A percentile compares a stretch with the other conserved stretches of the same genome.
These are phyloP conservation scores for Plagodis pulveraria DNA, from an alignment of 2,888 invertebrate species.

Conservation along the genomic window DNA sequence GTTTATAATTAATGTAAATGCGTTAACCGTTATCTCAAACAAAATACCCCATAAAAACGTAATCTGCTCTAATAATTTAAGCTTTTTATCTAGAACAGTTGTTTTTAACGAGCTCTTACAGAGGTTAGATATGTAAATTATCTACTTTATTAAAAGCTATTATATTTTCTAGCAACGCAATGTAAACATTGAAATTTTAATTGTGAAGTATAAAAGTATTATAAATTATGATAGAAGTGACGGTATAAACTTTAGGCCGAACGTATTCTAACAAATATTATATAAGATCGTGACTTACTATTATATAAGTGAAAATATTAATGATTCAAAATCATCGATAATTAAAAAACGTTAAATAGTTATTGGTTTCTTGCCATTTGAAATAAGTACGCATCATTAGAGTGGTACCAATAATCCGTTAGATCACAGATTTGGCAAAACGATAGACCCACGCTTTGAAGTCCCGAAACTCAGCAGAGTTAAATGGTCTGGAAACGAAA, in stretches of 20 bases:
- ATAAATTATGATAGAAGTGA: no score
- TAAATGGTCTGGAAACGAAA: constrained; percentile 53
- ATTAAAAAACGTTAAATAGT: constrained; percentile 3
- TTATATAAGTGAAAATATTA: no score
- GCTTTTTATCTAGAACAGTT: constrained; percentile 14
- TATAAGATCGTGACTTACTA: no score
- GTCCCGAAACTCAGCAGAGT: constrained; percentile 37
- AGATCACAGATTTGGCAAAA: constrained; percentile 38
- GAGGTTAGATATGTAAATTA: constrained; percentile 10
- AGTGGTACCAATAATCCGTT: constrained; percentile 32
- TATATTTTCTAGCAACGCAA: no score
- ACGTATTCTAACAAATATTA: no score
- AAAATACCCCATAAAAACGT: constrained; percentile 14
- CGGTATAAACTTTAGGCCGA: no score
- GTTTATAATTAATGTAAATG: background rate
- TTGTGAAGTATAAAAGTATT: no score
- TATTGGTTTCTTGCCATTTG: constrained; percentile 22
- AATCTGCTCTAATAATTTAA: constrained; percentile 10
- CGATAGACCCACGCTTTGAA: constrained; percentile 46
- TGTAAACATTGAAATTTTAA: no score
- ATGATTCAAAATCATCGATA: no score
- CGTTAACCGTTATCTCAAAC: background rate
- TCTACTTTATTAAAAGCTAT: constrained; percentile 1
- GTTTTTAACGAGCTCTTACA: constrained; percentile 18
- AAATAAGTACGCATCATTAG: constrained; percentile 34